These are phyloP conservation scores for Battus philenor DNA, from an alignment of 1,140 invertebrate genomes.

Conservation along the genomic window DNA sequence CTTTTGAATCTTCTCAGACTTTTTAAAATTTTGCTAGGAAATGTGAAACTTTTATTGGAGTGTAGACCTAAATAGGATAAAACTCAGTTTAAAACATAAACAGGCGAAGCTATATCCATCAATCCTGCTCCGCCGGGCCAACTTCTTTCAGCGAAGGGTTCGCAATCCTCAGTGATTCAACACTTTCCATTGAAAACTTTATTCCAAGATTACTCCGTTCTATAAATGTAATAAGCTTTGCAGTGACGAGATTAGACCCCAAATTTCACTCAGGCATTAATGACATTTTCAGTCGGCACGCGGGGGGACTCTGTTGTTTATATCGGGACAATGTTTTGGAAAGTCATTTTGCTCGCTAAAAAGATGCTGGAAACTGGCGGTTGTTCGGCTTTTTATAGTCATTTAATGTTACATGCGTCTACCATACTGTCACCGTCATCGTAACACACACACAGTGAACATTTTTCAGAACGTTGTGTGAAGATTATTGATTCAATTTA, in stretches of 20 bases:
- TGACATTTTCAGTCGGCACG: conserved; percentile 70
- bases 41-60: conserved; percentile 13
- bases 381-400: conserved; percentile 16
- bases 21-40: no score
- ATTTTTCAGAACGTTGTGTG: no score
- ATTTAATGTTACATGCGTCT: not conserved
- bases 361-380: conserved; percentile 31
- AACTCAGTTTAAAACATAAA: conserved; percentile 15
- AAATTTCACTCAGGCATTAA: conserved; percentile 73
- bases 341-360: conserved; percentile 68
- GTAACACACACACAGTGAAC: no score
- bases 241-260: conserved; percentile 71
- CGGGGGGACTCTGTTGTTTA: conserved; percentile 53
- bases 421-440: conserved; percentile 5
- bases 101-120: conserved; percentile 16
- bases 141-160: conserved; percentile 69
- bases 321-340: conserved; percentile 65
- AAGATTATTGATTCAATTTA: no score
- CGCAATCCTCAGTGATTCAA: conserved; percentile 66
- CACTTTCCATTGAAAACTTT: conserved; percentile 74
- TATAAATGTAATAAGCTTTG: conserved; percentile 75
- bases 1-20: no score
- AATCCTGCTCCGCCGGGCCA: conserved; percentile 19
- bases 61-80: conserved; percentile 3
- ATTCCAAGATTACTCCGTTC: conserved; percentile 73